phyloP scores from a whole-genome alignment of 2,797 vertebrate genomes.

The Aplochiton taeniatus region DNA sequence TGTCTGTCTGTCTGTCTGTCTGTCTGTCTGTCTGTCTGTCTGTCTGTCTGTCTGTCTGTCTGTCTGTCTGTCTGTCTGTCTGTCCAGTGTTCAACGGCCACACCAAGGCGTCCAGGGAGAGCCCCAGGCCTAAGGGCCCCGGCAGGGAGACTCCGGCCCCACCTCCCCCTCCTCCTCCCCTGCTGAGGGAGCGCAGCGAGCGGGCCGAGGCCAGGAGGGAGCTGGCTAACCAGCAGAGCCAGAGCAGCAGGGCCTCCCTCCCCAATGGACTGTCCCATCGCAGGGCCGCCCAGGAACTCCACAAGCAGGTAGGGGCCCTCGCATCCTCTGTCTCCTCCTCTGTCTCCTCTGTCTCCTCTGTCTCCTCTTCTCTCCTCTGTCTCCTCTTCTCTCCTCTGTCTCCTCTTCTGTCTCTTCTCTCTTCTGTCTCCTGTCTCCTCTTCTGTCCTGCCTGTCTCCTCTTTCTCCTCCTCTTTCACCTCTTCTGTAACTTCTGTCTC shows the following conservation, averaged over 20 bases:
- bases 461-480: too few species aligned
- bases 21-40: neutral
- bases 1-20: neutral
- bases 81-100: conserved; percentile 90
- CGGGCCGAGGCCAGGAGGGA: conserved; percentile 85
- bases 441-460: too few species aligned
- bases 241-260: conserved; percentile 74
- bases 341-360: neutral
- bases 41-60: neutral
- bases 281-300: conserved; percentile 91
- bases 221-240: conserved; percentile 55
- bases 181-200: conserved; percentile 88
- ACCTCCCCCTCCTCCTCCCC: conserved; percentile 65
- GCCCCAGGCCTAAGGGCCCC: conserved; percentile 83
- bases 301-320: conserved; percentile 85
- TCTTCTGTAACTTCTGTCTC: too few species aligned
- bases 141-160: conserved; percentile 80
- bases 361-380: too few species aligned
- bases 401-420: too few species aligned
- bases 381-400: too few species aligned
- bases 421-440: too few species aligned
- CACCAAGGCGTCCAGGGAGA: conserved; percentile 86
- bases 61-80: conserved; percentile 14
- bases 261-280: conserved; percentile 81
- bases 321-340: neutral